Percentiles rank a stretch among this genome's conserved stretches.
Conservation (phyloP, 2,888 invertebrate genomes). For the Mesodorylaimus sp. region DNA sequence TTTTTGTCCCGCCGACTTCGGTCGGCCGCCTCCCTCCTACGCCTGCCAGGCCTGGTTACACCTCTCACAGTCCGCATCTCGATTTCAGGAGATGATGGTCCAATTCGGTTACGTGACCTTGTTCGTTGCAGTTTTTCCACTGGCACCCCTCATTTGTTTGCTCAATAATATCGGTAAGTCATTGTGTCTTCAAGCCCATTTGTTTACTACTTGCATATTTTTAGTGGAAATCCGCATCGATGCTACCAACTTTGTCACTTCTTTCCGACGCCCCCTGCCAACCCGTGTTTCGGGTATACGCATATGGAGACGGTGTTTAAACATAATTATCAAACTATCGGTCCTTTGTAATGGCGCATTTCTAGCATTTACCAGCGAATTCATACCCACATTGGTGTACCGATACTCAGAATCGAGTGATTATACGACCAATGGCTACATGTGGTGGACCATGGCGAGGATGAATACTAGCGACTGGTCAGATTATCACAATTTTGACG, state of each 20-base stretch:
- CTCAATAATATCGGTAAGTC: constrained; percentile 80
- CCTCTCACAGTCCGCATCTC: too few species aligned
- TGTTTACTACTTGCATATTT: too few species aligned
- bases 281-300: constrained; percentile 8
- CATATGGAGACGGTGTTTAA: constrained; percentile 53
- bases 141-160: constrained; percentile 54
- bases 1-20: too few species aligned
- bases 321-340: constrained; percentile 72
- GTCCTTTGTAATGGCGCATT: constrained; percentile 86
- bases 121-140: constrained; percentile 51
- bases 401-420: background rate
- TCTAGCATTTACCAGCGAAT: constrained; percentile 86
- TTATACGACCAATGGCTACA: background rate
- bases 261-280: constrained; percentile 55
- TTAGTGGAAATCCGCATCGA: constrained; percentile 83
- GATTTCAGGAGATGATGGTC: constrained; percentile 69
- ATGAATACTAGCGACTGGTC: constrained; percentile 3
- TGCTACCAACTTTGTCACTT: constrained; percentile 66
- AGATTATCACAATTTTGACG: background rate
- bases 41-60: too few species aligned
- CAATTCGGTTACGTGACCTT: constrained; percentile 93
- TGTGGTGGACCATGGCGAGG: background rate
- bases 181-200: too few species aligned
- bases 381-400: constrained; percentile 79
- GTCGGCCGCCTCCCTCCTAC: too few species aligned